Percentiles rank a stretch among this genome's conserved stretches.
phyloP scores from a whole-genome alignment of 2,888 invertebrate genomes.

The Spodoptera littoralis region DNA sequence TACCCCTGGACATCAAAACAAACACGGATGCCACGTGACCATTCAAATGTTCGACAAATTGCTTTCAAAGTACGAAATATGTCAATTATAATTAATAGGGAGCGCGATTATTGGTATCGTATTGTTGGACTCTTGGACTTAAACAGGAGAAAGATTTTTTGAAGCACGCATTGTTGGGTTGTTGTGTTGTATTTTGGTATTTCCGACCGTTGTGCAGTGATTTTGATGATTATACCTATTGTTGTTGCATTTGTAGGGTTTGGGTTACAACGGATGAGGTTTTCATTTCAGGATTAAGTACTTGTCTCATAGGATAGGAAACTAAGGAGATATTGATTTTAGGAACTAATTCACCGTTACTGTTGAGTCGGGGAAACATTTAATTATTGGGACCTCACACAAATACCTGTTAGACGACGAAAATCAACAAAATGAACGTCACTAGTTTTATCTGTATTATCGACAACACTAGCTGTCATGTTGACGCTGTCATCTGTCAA shows the following conservation, averaged over 20 bases:
- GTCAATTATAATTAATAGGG: conserved; percentile 88
- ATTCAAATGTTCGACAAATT: conserved; percentile 80
- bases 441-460: too few species aligned
- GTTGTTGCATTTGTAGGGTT: conserved; percentile 11
- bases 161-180: conserved; percentile 51
- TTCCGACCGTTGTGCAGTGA: conserved; percentile 33
- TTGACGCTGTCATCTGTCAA: too few species aligned
- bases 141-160: conserved; percentile 36
- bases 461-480: too few species aligned
- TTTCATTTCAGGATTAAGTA: neutral
- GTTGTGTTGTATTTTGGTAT: conserved; percentile 38
- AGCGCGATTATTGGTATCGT: conserved; percentile 73
- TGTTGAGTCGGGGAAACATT: too few species aligned
- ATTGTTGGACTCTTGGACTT: conserved; percentile 49
- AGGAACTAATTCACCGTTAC: too few species aligned
- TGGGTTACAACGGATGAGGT: neutral
- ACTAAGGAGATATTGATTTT: too few species aligned
- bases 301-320: too few species aligned
- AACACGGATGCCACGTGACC: conserved; percentile 82
- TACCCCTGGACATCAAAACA: conserved; percentile 85
- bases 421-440: too few species aligned
- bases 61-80: conserved; percentile 82
- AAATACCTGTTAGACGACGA: too few species aligned
- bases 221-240: conserved; percentile 41
- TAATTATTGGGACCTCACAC: too few species aligned